Percentiles rank a stretch among this genome's conserved stretches.
These are phyloP conservation scores for Alectura lathami DNA, from an alignment of 2,113 vertebrate genomes.

Conservation along the genomic window DNA sequence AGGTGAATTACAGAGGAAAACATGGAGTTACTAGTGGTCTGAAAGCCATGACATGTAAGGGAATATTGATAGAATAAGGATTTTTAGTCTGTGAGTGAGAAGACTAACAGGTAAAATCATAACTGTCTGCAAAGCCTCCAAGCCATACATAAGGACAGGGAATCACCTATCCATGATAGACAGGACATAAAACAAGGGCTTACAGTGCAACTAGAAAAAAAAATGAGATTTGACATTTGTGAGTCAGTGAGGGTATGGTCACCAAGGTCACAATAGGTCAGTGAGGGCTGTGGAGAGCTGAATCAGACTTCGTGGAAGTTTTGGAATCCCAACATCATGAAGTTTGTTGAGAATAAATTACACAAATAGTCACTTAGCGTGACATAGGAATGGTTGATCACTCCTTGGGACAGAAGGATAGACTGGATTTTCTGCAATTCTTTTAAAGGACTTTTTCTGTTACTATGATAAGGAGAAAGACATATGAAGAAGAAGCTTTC, in stretches of 20 bases:
- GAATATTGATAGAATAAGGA: background rate
- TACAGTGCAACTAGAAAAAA: background rate
- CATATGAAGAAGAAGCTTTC: background rate
- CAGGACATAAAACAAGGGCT: background rate
- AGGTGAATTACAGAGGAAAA: background rate
- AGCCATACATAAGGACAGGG: background rate
- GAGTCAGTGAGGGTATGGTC: background rate
- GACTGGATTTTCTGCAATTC: background rate
- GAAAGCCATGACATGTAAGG: background rate
- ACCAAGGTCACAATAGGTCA: background rate
- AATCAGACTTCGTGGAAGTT: background rate
- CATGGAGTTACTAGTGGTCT: background rate
- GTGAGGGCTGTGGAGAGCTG: background rate
- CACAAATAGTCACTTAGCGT: background rate
- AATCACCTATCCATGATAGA: background rate
- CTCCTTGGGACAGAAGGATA: background rate
- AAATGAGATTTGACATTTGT: too few species aligned
- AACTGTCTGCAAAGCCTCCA: background rate
- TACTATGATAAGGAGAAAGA: background rate
- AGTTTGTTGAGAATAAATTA: background rate
- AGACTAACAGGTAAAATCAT: background rate
- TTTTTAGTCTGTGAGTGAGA: background rate
- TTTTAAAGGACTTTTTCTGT: background rate
- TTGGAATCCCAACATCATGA: background rate
- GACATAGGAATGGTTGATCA: background rate